phyloP scores from a whole-genome alignment of 2,888 invertebrate species.

The Caenorhabditis doughertyi region DNA sequence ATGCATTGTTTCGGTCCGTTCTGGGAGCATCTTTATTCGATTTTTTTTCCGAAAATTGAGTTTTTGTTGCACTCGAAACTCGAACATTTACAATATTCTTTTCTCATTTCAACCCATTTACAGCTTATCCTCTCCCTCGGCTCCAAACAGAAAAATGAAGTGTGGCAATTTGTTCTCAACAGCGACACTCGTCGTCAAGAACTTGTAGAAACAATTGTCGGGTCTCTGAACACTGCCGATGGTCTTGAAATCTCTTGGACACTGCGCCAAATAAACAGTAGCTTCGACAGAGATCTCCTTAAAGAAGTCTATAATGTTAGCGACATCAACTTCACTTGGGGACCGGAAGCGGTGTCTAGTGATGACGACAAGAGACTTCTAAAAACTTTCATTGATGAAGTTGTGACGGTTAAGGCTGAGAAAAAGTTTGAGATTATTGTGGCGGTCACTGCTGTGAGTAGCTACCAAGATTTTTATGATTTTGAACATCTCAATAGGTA shows the following conservation, averaged over 20 bases:
- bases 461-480: conserved; percentile 48
- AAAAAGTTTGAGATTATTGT: conserved; percentile 19
- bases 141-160: conserved; percentile 13
- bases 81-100: background rate
- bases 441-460: conserved; percentile 36
- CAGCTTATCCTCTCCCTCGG: conserved; percentile 56
- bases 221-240: conserved; percentile 28
- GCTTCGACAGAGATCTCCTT: too few relatives aligned
- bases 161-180: conserved; percentile 44
- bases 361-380: conserved; percentile 59
- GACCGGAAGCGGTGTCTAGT: conserved; percentile 45
- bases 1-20: too few relatives aligned
- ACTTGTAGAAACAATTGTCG: conserved; percentile 35
- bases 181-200: conserved; percentile 41
- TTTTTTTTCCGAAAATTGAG: too few relatives aligned
- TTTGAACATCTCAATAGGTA: conserved; percentile 52
- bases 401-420: conserved; percentile 25
- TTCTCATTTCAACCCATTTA: background rate
- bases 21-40: too few relatives aligned
- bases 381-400: conserved; percentile 55
- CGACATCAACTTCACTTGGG: too few relatives aligned
- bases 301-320: too few relatives aligned
- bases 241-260: conserved; percentile 70
- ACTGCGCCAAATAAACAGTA: too few relatives aligned
- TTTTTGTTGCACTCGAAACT: too few relatives aligned